Conservation (phyloP, 2,797 vertebrate genomes). For the Odontamblyopus lacepedii region DNA sequence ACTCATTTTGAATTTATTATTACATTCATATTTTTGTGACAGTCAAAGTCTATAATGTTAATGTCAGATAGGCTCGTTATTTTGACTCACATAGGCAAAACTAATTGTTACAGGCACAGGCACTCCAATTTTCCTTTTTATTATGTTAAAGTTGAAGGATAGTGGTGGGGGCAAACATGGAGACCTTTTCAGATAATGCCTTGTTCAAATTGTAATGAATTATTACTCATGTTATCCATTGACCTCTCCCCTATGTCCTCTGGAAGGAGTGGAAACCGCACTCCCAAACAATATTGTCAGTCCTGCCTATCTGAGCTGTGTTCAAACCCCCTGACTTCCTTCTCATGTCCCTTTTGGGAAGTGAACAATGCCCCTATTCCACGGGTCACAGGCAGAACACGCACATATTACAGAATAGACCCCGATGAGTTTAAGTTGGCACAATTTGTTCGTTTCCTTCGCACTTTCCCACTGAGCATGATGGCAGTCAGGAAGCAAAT, state of each 20-base stretch:
- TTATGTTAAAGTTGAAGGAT: not conserved
- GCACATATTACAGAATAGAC: slow-evolving; percentile 56
- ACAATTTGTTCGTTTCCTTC: slow-evolving; percentile 46
- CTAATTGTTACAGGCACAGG: not conserved
- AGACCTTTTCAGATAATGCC: not conserved
- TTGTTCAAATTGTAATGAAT: slow-evolving; percentile 11
- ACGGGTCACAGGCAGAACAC: slow-evolving; percentile 77
- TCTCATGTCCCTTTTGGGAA: slow-evolving; percentile 57
- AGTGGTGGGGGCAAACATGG: not conserved
- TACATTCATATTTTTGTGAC: no score
- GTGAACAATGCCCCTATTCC: slow-evolving; percentile 82
- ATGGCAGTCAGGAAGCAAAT: slow-evolving; percentile 13
- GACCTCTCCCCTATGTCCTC: slow-evolving; percentile 62
- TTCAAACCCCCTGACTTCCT: slow-evolving; percentile 67
- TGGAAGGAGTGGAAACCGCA: slow-evolving; percentile 60
- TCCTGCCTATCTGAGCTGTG: slow-evolving; percentile 53
- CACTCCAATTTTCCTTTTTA: not conserved
- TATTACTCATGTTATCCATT: slow-evolving; percentile 10
- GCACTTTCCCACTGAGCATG: slow-evolving; percentile 37
- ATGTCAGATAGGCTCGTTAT: no score
- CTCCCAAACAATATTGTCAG: slow-evolving; percentile 59
- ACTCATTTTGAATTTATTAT: no score
- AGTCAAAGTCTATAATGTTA: no score
- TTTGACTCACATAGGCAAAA: not conserved
- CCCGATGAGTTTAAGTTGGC: slow-evolving; percentile 54